Base-by-base conservation (phyloP, 2,888 invertebrate genomes). In the Temnothorax rugatulus region DNA sequence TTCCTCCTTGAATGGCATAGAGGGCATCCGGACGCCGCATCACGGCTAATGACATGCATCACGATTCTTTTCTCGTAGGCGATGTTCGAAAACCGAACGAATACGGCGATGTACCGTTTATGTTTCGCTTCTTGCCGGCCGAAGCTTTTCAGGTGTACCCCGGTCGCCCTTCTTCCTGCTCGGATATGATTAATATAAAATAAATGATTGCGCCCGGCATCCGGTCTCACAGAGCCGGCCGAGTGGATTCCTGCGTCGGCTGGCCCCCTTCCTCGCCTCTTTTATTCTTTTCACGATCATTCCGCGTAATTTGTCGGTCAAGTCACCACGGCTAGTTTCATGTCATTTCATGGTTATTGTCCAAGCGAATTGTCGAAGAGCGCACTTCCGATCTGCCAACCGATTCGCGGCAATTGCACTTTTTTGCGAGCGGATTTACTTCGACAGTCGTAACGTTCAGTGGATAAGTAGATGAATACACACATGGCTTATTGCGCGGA, bases 271-370 rank as follows among this genome's bases (percentile, higher is more conserved):
- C 90, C 88, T 89, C 84, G 84, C 84, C 88, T 87, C 89, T 90
- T 91, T 89, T 87, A 85, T 76, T 85, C 85, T 86, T 90, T 89
- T 92, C 91, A 90, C 91, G 92, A 93, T 93, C 92, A 94, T 94
- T 94, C 93, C 93, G 92, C 93, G 94, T 93, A 94, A 94, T 94
- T 94, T 93, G 93, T 93, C 92, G 93, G 92, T 92, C 94, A 92
- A 94, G 91, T 91, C 92, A 93, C 90, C 93, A 93, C 92, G 93
- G 93, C 91, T 94, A 93, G 94, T 94, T 94, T 93, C 92, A 93
- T 92, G 90, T 94, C 91, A 93, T 94, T 94, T 94, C 93, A 94
- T 94, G 94, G 92, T 94, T 91, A 93, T 94, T 94, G 94, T 94
- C 92, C 93, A 90, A 84, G 91, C 88, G 93, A 94, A 93, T 94